A percentile compares a stretch with the other conserved stretches of the same genome.
phyloP scores from a whole-genome alignment of 2,888 invertebrate species.

The Acanthosepion pharaonis region DNA sequence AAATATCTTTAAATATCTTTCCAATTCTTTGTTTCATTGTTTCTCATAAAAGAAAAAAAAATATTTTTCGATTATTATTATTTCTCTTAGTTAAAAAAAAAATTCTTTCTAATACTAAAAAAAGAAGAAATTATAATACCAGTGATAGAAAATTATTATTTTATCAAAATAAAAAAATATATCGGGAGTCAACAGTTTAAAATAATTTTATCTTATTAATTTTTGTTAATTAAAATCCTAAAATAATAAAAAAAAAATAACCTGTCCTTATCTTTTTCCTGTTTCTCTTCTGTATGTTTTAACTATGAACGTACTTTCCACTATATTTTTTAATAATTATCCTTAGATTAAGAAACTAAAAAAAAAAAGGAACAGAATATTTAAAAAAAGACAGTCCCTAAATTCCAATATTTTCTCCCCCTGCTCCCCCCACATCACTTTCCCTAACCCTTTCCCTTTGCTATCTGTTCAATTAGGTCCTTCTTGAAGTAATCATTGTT shows the following conservation, averaged over 20 bases:
- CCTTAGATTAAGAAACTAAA: neutral
- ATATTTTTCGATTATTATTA: neutral
- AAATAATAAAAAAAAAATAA: neutral
- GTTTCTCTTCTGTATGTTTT: neutral
- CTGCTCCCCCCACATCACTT: neutral
- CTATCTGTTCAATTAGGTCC: neutral
- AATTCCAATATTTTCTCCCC: neutral
- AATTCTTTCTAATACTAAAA: neutral
- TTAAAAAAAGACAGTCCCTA: neutral
- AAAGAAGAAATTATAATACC: neutral
- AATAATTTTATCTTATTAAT: neutral
- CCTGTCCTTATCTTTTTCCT: neutral
- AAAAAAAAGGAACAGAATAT: neutral
- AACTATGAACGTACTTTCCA: neutral
- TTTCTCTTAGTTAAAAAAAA: neutral
- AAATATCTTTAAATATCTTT: constrained; percentile 18
- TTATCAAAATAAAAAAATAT: neutral
- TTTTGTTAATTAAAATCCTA: neutral
- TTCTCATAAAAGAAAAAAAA: neutral
- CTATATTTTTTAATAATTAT: neutral
- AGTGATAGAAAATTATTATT: neutral
- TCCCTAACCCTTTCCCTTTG: neutral
- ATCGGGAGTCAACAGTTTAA: constrained; percentile 20
- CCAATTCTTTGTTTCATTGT: neutral
- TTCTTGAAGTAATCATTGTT: neutral